Conservation (phyloP, 2,797 vertebrate species). For the Morus bassanus region DNA sequence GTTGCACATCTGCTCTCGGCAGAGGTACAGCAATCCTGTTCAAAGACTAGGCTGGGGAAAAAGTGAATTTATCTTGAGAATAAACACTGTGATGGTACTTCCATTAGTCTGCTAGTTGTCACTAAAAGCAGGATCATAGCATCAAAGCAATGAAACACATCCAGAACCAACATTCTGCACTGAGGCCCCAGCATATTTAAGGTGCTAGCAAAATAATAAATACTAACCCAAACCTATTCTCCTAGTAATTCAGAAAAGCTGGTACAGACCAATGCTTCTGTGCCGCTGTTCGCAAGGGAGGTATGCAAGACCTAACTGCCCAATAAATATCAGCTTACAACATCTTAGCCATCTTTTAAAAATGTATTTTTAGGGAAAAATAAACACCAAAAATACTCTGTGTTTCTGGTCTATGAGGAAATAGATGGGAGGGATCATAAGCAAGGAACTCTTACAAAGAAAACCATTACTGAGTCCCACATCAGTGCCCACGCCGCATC, state of each 20-base stretch:
- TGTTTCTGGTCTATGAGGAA: background rate
- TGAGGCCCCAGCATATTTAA: background rate
- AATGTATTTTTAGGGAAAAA: background rate
- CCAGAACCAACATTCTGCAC: background rate
- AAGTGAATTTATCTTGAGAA: background rate
- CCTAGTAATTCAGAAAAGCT: background rate
- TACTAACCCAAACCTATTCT: background rate
- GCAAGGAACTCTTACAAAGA: background rate
- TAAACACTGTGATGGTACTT: background rate
- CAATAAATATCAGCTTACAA: background rate
- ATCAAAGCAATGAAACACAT: background rate
- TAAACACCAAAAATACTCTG: background rate
- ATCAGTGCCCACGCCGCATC: fast-evolving
- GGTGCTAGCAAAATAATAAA: background rate
- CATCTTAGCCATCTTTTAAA: background rate
- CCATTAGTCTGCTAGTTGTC: background rate
- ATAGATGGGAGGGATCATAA: background rate
- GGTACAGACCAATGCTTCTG: background rate
- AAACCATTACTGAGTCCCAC: background rate
- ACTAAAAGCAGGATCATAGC: background rate
- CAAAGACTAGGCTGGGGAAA: background rate
- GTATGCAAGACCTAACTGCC: background rate
- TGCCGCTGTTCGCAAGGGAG: background rate
- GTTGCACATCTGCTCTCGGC: background rate
- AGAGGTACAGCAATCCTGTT: background rate